These are phyloP conservation scores for Paraescarpia echinospica DNA, from an alignment of 1,140 invertebrate species.

Conservation along the genomic window DNA sequence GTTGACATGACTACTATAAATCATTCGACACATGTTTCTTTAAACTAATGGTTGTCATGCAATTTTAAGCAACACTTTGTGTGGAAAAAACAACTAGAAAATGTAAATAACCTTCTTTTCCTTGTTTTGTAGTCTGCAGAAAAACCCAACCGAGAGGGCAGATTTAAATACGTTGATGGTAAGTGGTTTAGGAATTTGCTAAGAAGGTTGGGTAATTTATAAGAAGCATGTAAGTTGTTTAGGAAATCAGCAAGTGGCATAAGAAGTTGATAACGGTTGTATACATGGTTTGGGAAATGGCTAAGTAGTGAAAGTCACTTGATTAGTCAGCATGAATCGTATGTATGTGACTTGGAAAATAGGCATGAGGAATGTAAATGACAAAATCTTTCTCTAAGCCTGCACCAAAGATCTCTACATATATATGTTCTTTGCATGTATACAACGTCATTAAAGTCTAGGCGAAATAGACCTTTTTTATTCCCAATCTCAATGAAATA, in stretches of 20 bases:
- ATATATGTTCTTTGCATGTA: too few relatives aligned
- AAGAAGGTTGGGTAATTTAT: neutral
- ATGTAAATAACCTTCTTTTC: constrained; percentile 23
- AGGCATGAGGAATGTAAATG: neutral
- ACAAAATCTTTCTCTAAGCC: neutral
- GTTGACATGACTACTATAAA: too few relatives aligned
- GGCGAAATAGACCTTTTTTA: too few relatives aligned
- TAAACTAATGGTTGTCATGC: neutral
- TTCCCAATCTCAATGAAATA: too few relatives aligned
- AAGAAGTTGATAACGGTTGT: neutral
- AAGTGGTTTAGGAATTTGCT: constrained; percentile 38
- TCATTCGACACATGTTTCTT: neutral
- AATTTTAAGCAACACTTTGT: neutral
- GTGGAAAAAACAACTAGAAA: neutral
- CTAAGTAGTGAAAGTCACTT: neutral
- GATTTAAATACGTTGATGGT: constrained; percentile 94
- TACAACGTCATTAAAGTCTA: too few relatives aligned
- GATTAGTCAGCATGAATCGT: neutral
- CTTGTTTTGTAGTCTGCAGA: constrained; percentile 71
- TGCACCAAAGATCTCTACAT: too few relatives aligned
- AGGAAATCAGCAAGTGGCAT: neutral
- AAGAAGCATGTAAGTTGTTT: neutral
- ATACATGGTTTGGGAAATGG: neutral
- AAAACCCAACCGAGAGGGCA: constrained; percentile 90
- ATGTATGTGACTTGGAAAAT: neutral